A percentile compares a stretch with the other conserved stretches of the same genome.
Evolutionary conservation across 2,797 vertebrate species (phyloP).

Genomic region (Semotilus atromaculatus): DNA sequence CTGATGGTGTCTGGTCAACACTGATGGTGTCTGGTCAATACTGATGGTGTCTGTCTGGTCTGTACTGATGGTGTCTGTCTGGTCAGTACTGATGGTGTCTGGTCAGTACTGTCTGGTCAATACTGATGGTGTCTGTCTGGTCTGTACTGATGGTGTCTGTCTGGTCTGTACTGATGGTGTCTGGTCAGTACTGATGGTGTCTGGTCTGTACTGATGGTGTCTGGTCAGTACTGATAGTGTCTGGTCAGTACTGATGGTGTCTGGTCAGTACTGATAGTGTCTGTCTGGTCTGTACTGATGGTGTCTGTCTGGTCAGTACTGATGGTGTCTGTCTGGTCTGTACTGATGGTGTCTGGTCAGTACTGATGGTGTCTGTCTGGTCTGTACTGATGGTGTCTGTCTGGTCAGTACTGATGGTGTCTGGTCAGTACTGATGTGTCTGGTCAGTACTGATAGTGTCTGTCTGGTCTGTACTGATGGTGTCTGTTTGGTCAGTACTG

Average conservation of each 20-base stretch:
- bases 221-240: too few species aligned
- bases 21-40: background rate
- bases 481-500: too few species aligned
- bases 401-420: background rate
- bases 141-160: background rate
- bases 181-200: too few species aligned
- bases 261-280: too few species aligned
- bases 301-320: too few species aligned
- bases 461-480: too few species aligned
- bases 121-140: background rate
- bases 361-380: too few species aligned
- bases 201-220: background rate
- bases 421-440: background rate
- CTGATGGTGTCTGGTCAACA: background rate
- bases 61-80: background rate
- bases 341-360: background rate
- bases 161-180: background rate
- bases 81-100: background rate
- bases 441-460: too few species aligned
- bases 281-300: too few species aligned
- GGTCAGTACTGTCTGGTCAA: too few species aligned
- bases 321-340: too few species aligned
- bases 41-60: too few species aligned
- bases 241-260: background rate
- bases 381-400: background rate